A percentile compares a stretch with the other conserved stretches of the same genome.
These are phyloP conservation scores for Apeira syringaria DNA, from an alignment of 2,888 invertebrate species.

Conservation along the genomic window DNA sequence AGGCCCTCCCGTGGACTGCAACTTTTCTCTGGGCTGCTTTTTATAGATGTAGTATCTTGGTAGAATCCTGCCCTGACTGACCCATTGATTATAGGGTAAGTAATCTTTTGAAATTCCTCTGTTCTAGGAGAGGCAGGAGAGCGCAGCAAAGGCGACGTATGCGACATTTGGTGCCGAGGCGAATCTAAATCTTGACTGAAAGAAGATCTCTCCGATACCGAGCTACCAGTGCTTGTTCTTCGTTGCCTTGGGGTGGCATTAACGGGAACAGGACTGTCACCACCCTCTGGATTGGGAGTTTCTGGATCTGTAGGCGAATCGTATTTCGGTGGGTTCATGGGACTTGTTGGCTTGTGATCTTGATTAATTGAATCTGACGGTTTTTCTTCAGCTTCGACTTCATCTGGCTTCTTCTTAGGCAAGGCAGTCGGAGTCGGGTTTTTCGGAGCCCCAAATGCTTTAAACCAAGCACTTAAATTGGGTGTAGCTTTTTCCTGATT, in stretches of 20 bases:
- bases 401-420: conserved; percentile 84
- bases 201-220: conserved; percentile 90
- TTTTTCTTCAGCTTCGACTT: conserved; percentile 74
- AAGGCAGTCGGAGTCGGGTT: conserved; percentile 76
- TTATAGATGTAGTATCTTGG: conserved; percentile 93
- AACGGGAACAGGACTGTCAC: conserved; percentile 65
- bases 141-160: conserved; percentile 88
- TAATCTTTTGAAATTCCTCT: conserved; percentile 87
- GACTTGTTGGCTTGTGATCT: conserved; percentile 54
- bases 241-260: conserved; percentile 81
- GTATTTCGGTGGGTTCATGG: conserved; percentile 60
- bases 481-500: conserved; percentile 90
- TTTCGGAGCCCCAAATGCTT: conserved; percentile 95
- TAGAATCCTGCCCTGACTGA: conserved; percentile 94
- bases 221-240: conserved; percentile 91
- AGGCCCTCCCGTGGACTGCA: conserved; percentile 91
- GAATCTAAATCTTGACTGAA: conserved; percentile 91
- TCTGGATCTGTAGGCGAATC: conserved; percentile 69
- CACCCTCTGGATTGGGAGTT: conserved; percentile 68
- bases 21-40: conserved; percentile 93
- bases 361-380: conserved; percentile 49
- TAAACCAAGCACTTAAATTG: conserved; percentile 95
- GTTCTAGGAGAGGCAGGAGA: conserved; percentile 91
- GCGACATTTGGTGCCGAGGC: conserved; percentile 89
- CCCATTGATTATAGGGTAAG: conserved; percentile 90